Evolutionary conservation across 1,140 invertebrate species (phyloP).

Genomic region (Sipha flava): DNA sequence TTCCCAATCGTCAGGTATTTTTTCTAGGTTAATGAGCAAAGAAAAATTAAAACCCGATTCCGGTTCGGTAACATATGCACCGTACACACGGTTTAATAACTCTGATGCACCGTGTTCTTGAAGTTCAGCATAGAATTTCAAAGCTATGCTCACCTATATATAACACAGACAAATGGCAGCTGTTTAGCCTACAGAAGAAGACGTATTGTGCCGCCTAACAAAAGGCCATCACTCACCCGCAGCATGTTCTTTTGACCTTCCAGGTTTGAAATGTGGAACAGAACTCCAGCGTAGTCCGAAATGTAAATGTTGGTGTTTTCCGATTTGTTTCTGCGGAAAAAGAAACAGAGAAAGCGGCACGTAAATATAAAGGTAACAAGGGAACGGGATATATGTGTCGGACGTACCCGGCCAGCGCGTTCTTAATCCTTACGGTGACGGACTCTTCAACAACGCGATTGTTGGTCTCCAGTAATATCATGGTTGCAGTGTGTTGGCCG

Average conservation of each 20-base stretch:
- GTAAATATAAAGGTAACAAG: too few species aligned
- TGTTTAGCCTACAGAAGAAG: too few species aligned
- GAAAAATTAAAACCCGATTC: conserved; percentile 93
- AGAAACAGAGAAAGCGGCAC: too few species aligned
- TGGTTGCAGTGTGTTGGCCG: conserved; percentile 43
- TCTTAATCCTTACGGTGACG: conserved; percentile 87
- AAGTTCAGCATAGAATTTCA: conserved; percentile 98
- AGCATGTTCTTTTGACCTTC: conserved; percentile 94
- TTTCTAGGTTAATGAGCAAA: conserved; percentile 85
- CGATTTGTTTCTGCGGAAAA: conserved; percentile 84
- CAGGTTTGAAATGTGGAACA: conserved; percentile 97
- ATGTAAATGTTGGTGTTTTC: conserved; percentile 89
- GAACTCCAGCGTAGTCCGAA: conserved; percentile 96
- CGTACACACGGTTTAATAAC: conserved; percentile 87
- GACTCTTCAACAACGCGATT: conserved; percentile 97
- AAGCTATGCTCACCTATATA: conserved; percentile 89
- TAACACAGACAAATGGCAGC: too few species aligned
- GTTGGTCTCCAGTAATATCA: conserved; percentile 98
- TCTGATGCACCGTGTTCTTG: conserved; percentile 97
- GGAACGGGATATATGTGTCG: neutral
- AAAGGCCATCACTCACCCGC: conserved; percentile 58
- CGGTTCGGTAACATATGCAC: conserved; percentile 63
- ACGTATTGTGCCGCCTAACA: too few species aligned
- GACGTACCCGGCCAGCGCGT: conserved; percentile 87
- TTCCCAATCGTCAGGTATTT: conserved; percentile 83